These are phyloP conservation scores for Rhabditophanes sp. DNA, from an alignment of 2,888 invertebrate species.

Conservation along the genomic window DNA sequence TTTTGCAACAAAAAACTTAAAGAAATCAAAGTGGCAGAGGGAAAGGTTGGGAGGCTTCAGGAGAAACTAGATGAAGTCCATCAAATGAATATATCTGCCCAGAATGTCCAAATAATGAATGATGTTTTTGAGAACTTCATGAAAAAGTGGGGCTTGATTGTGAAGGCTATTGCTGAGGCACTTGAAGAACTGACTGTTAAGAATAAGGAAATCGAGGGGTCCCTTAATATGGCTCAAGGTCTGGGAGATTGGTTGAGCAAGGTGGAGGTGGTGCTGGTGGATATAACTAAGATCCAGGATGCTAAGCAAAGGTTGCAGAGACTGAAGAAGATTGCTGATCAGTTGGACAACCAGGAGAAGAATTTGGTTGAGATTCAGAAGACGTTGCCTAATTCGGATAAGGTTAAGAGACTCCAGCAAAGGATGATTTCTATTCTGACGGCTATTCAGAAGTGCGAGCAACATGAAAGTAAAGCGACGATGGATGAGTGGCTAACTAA, in stretches of 20 bases:
- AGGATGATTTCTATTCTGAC: too few relatives aligned
- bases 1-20: slow-evolving; percentile 16
- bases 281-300: slow-evolving; percentile 13
- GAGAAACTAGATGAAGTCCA: slow-evolving; percentile 27
- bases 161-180: slow-evolving; percentile 29
- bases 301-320: too few relatives aligned
- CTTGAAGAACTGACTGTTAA: slow-evolving; percentile 27
- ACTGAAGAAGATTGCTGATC: slow-evolving; percentile 1
- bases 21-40: slow-evolving; percentile 32
- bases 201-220: slow-evolving; percentile 18
- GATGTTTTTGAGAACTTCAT: slow-evolving; percentile 37
- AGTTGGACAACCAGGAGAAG: slow-evolving; percentile 8
- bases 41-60: slow-evolving; percentile 11
- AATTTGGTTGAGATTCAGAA: slow-evolving; percentile 6
- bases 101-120: slow-evolving; percentile 30
- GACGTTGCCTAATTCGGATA: slow-evolving; percentile 7
- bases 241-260: slow-evolving; percentile 10
- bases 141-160: slow-evolving; percentile 28
- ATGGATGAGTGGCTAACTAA: slow-evolving; percentile 5
- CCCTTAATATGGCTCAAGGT: slow-evolving; percentile 8
- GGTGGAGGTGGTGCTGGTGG: slow-evolving; percentile 19
- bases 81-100: slow-evolving; percentile 19
- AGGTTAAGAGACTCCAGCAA: too few relatives aligned
- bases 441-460: too few relatives aligned
- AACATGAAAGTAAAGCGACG: too few relatives aligned